A percentile compares a stretch with the other conserved stretches of the same genome.
Conservation (phyloP, 2,888 invertebrate genomes). For the Calliphora vomitoria region DNA sequence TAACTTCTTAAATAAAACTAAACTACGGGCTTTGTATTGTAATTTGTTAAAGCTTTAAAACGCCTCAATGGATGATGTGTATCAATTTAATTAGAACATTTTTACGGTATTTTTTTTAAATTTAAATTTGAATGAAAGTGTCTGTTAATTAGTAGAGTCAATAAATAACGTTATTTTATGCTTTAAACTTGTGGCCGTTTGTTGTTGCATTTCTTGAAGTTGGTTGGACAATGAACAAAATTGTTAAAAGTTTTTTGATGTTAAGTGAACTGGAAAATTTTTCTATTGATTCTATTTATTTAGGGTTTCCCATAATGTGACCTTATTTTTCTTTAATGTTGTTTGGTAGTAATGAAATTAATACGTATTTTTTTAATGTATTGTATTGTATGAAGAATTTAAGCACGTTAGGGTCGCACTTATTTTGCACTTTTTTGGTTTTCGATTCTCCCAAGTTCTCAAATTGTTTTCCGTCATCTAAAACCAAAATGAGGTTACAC, state of each 20-base stretch:
- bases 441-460: no score
- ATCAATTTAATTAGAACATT: conserved; percentile 66
- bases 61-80: conserved; percentile 60
- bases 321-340: background rate
- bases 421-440: no score
- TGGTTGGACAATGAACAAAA: conserved; percentile 17
- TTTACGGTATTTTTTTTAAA: conserved; percentile 2
- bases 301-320: conserved; percentile 14
- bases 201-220: conserved; percentile 26
- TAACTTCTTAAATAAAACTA: conserved; percentile 53
- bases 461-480: no score
- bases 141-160: conserved; percentile 71
- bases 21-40: conserved; percentile 20
- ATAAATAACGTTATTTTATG: conserved; percentile 62
- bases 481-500: no score
- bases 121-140: conserved; percentile 70
- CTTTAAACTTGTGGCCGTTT: conserved; percentile 30
- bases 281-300: conserved; percentile 39
- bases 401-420: no score
- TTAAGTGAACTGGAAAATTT: conserved; percentile 59
- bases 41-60: conserved; percentile 67
- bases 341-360: background rate
- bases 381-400: no score
- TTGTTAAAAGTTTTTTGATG: conserved; percentile 39
- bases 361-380: no score